Evolutionary conservation across 2,888 invertebrate species (phyloP), one percentile per base, ranked within the genome.

Genomic region (Eupelmus urozonus): DNA sequence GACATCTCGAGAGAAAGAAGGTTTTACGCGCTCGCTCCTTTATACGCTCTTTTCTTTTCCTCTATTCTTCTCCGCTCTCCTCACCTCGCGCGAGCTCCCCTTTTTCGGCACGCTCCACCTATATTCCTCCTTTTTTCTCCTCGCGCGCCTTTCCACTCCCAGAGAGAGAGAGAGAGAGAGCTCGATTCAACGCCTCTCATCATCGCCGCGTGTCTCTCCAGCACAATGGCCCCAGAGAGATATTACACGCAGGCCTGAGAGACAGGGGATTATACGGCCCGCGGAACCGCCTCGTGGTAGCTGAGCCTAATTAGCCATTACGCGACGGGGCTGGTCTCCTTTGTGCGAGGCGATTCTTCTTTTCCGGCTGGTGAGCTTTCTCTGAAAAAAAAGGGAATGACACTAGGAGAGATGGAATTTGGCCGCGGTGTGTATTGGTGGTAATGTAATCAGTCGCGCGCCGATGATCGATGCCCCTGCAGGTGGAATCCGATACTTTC

Each of bases 1-100:
- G 89, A 89, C 89, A 89, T 87, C 86, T 87, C 40, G 27, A 45
- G 27, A 75, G 53, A 83, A 83, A 83, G 86, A 86, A 87, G 86
- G 84, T 84, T 85, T 85, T 86, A 86, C 87, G 85, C 82, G 82
- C 81, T 73, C 76, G 62, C 60, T 66, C 73, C 79, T 80, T 82
- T 82, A 82, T 82, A 49, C 29, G n/a, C 34, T 67, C 59, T 34
- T 53, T 23, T 63, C 51, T 62, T 49, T n/a, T 63, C n/a, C n/a
- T n/a, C 13, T 65, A 1, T 20, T 42, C 20, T 63, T 66, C 51
- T 57, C 42, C 45, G 13, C 27, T 65, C 29, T 18, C 2, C n/a
- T n/a, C n/a, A n/a, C n/a, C n/a, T n/a, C n/a, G n/a, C n/a, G n/a
- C n/a, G n/a, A 34, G 76, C 79, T n/a, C 82, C 67, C 81, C 84